Evolutionary conservation across 2,797 vertebrate species (phyloP), one percentile per base, ranked within the genome.

Genomic region (Hemitrygon akajei): DNA sequence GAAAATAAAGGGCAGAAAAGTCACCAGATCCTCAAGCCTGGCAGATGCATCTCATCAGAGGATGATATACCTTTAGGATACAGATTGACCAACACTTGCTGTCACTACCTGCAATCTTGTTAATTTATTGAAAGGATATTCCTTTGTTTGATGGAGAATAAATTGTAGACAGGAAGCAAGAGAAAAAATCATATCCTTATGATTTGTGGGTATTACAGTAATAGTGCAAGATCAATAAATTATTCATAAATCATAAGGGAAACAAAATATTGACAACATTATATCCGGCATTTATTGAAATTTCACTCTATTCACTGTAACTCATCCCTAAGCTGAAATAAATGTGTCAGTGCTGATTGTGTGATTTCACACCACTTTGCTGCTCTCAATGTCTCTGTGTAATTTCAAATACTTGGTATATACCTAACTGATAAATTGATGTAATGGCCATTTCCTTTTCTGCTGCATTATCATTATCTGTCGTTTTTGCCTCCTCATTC

Each of bases 221-320:
- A 89, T 37, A 89, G 63, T 89, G n/a, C 34, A 89, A 89, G 69
- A 69, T 89, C n/a, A 89, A 89, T 89, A 66, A 37, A 89, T 89
- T 34, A 69, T 69, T 69, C 66, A 89, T 37, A 10, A 89, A 89
- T 66, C n/a, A 9, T 47, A 7, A 37, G 22, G 71, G 71, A 75
- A 75, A 25, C 71, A 75, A 69, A 89, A 34, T 37, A 89, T 37
- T 89, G 86, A 69, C 86, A 89, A 69, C 63, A 60, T 89, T 37
- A 34, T 22, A 69, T 69, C 4, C 34, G 34, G 25, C 63, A 37
- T 69, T 89, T 69, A 69, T 37, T 89, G 86, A 89, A 63, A 89
- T 69, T 69, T 89, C n/a, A 37, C 20, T 69, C n/a, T 69, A 20
- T 69, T 89, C 63, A 34, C n/a, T 37, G 16, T 69, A 69, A 89